phyloP scores from a whole-genome alignment of 2,888 invertebrate genomes.

The Diabrotica balteata region DNA sequence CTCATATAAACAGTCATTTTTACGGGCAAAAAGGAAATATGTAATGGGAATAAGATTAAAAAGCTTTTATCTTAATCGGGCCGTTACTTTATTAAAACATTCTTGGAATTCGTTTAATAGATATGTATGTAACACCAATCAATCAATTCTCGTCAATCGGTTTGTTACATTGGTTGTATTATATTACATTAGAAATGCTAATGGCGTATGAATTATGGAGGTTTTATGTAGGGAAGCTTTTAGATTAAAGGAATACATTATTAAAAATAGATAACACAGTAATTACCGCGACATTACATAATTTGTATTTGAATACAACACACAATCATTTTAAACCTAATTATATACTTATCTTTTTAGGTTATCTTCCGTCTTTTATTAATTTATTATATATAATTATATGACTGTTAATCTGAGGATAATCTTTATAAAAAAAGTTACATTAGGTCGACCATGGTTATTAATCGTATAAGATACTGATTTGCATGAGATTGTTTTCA shows the following conservation, averaged over 20 bases:
- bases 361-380: conserved; percentile 7
- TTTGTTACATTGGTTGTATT: background rate
- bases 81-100: too few species aligned
- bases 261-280: conserved; percentile 5
- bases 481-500: too few species aligned
- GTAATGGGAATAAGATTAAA: too few species aligned
- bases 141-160: too few species aligned
- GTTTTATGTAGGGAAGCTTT: background rate
- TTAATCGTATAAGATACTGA: too few species aligned
- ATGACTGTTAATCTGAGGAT: background rate
- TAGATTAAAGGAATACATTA: conserved; percentile 4
- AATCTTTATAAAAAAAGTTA: too few species aligned
- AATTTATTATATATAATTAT: conserved; percentile 6
- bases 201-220: conserved; percentile 4
- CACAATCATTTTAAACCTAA: background rate
- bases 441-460: too few species aligned
- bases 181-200: conserved; percentile 2
- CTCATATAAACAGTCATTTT: too few species aligned
- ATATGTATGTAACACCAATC: too few species aligned
- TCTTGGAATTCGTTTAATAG: too few species aligned
- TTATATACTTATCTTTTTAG: conserved; percentile 10
- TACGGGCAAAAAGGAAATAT: too few species aligned
- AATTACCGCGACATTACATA: conserved; percentile 4
- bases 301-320: conserved; percentile 4
- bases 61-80: too few species aligned